These are phyloP conservation scores for Patagioenas fasciata DNA, from an alignment of 2,113 vertebrate genomes.

Conservation along the genomic window DNA sequence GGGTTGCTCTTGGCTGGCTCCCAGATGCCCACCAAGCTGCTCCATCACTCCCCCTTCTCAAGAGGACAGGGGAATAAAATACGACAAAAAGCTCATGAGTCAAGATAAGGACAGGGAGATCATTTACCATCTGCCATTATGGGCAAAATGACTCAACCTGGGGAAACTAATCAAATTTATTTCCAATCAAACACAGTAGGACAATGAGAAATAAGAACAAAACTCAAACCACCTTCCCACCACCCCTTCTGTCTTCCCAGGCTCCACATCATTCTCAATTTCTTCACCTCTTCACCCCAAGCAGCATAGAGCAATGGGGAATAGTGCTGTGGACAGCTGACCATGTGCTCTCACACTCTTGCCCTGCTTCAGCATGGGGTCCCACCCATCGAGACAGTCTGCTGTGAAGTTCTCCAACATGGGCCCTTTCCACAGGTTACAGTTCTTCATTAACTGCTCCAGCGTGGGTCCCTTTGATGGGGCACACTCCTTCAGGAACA, in stretches of 20 bases:
- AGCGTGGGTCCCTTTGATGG: no score
- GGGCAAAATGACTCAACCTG: not conserved
- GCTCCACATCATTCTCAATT: not conserved
- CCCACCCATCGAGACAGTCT: not conserved
- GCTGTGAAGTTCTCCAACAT: not conserved
- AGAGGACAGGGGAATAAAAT: not conserved
- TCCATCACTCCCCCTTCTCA: fast-evolving
- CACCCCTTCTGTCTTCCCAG: not conserved
- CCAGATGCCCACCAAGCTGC: not conserved
- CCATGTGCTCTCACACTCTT: not conserved
- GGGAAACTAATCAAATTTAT: not conserved
- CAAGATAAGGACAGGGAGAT: not conserved
- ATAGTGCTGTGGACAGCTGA: not conserved
- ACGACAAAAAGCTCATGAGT: not conserved
- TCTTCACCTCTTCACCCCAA: not conserved
- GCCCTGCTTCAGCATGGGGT: not conserved
- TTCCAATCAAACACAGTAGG: not conserved
- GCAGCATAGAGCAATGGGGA: not conserved
- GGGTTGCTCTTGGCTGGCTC: not conserved
- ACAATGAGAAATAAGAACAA: not conserved
- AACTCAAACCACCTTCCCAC: not conserved
- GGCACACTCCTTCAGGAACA: no score
- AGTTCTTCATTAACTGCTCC: not conserved
- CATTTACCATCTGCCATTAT: not conserved
- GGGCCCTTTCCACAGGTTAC: no score